Conservation (phyloP, 2,888 invertebrate species). For the Orchesella flavescens region DNA sequence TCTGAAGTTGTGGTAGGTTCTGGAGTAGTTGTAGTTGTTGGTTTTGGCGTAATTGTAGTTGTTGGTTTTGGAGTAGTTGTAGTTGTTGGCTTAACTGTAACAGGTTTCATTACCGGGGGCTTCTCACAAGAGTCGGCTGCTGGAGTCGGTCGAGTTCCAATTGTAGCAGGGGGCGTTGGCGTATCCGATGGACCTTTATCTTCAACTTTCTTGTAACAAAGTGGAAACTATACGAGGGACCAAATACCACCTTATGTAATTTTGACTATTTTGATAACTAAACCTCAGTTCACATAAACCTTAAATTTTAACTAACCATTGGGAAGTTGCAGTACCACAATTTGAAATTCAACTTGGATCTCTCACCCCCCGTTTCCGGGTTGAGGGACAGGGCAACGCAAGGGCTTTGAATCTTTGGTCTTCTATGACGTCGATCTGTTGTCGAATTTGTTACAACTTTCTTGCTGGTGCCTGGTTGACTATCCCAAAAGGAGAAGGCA, state of each 20-base stretch:
- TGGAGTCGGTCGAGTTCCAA: not conserved
- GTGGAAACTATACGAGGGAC: constrained; percentile 18
- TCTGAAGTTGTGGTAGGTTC: too few relatives aligned
- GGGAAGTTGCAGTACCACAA: constrained; percentile 40
- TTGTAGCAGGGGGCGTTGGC: not conserved
- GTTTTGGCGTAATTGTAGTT: too few relatives aligned
- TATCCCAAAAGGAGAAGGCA: constrained; percentile 35
- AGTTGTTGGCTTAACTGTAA: too few relatives aligned
- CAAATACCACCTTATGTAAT: too few relatives aligned
- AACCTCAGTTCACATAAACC: too few relatives aligned
- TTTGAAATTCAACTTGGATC: constrained; percentile 40
- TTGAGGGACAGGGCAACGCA: constrained; percentile 28
- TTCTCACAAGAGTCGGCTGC: constrained; percentile 33
- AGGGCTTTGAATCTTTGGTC: constrained; percentile 6
- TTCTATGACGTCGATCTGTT: too few relatives aligned
- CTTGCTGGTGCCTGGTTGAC: too few relatives aligned
- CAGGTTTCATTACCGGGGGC: not conserved
- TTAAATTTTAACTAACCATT: too few relatives aligned
- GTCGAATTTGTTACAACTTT: too few relatives aligned
- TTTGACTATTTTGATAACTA: too few relatives aligned
- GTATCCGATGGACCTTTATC: not conserved
- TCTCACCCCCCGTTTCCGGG: constrained; percentile 13
- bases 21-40: too few relatives aligned
- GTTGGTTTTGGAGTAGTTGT: too few relatives aligned
- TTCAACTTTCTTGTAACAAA: constrained; percentile 16